Base-by-base conservation (phyloP, 2,888 invertebrate species). In the Polydrusus pterygomalis region DNA sequence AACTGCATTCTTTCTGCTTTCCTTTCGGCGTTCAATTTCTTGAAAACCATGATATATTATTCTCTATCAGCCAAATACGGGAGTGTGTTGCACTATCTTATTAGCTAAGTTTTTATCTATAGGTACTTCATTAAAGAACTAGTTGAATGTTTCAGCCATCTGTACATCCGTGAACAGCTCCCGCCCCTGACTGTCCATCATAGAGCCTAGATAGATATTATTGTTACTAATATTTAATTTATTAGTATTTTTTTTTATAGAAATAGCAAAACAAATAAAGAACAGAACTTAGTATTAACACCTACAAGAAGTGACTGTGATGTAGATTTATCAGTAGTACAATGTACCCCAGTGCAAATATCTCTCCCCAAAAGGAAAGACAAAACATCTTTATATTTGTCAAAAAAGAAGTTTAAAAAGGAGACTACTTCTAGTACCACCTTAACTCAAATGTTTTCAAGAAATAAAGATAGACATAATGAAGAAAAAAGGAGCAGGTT, bases 401-500 rank as follows among this genome's bases (percentile, higher is more conserved):
- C 65, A 47, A 80, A 69, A 18, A 79, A 79, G 56, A 38, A 25
- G 7, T 45, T 43, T 60, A 74, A 62, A 20, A 77, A 38, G 40
- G 74, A 45, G 17, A 76, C 43, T 43, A 13, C n/a, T 6, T 11
- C 11, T 9, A 40, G 8, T 8, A 40, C 75, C 18, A 83, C 82
- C n/a, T 67, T 83, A 47, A 82, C 83, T 10, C 82, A 82, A 70
- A 80, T 81, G 70, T 80, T 80, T 76, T 63, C 17, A 17, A 56
- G 15, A 34, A n/a, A 56, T n/a, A 15, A 56, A 15, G 25, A 8
- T 60, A 38, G 7, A 60, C 7, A 17, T 7, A 10, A 17, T 9
- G 15, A 38, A 38, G 38, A 38, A 38, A 60, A 15, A 60, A 60
- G 10, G 17, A 38, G 0, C 38, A 38, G 58, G 58, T 60, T 17